These are phyloP conservation scores for Leptinotarsa tumamoca DNA, from an alignment of 2,888 invertebrate genomes.

Conservation along the genomic window DNA sequence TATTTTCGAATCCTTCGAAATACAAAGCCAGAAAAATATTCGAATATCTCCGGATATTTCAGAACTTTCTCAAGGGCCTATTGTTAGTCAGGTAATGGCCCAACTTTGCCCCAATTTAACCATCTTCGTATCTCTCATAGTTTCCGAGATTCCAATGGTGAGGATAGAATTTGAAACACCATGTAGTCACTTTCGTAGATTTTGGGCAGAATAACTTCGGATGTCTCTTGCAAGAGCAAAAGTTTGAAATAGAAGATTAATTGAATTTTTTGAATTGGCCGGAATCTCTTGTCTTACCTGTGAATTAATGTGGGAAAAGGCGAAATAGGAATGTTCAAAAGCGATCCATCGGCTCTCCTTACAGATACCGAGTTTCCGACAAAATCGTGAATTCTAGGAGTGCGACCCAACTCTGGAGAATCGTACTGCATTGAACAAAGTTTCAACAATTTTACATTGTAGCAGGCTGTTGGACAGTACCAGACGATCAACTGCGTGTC, in stretches of 20 bases:
- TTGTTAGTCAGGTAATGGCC: no score
- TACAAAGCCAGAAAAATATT: no score
- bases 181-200: no score
- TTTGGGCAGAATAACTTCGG: no score
- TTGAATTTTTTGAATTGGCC: not conserved
- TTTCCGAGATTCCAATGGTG: no score
- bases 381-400: slow-evolving; percentile 84
- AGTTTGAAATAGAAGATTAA: not conserved
- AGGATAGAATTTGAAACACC: no score
- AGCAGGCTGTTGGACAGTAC: slow-evolving; percentile 83
- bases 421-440: slow-evolving; percentile 71
- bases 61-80: no score
- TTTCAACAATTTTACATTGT: slow-evolving; percentile 78
- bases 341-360: slow-evolving; percentile 89
- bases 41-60: no score
- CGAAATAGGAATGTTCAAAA: slow-evolving; percentile 79
- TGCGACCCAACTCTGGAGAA: slow-evolving; percentile 84
- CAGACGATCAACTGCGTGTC: slow-evolving; percentile 84
- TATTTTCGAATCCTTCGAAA: no score
- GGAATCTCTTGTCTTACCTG: slow-evolving; percentile 51
- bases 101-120: no score
- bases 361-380: slow-evolving; percentile 87
- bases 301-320: slow-evolving; percentile 75
- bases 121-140: no score
- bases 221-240: no score